Conservation (phyloP, 2,888 invertebrate genomes). For the Parasteatoda lunata region DNA sequence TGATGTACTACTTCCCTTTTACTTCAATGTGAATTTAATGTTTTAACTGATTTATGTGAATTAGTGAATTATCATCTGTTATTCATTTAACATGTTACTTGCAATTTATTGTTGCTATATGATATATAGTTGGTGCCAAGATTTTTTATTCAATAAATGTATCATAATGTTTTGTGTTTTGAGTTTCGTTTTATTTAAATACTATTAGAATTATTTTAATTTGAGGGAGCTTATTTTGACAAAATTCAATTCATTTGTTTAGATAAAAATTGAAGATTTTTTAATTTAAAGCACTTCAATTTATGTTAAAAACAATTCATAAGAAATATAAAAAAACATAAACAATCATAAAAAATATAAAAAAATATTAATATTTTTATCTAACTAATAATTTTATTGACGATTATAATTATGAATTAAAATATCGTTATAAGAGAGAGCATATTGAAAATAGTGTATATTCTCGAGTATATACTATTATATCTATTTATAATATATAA, state of each 20-base stretch:
- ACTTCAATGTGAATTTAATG: not conserved
- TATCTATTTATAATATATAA: no score
- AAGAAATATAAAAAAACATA: not conserved
- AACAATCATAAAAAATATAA: not conserved
- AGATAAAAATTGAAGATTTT: not conserved
- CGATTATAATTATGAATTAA: no score
- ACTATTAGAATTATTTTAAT: not conserved
- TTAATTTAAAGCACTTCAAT: not conserved
- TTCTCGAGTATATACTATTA: no score
- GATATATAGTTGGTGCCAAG: conserved; percentile 35
- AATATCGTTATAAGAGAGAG: no score
- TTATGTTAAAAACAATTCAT: not conserved
- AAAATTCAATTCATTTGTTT: not conserved
- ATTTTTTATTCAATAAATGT: conserved; percentile 32
- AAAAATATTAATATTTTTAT: no score
- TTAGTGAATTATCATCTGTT: not conserved
- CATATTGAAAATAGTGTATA: no score
- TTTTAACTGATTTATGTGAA: not conserved
- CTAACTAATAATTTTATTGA: no score
- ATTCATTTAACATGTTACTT: not conserved
- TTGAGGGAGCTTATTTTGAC: no score
- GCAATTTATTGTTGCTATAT: conserved; percentile 1
- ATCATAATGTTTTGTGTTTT: not conserved
- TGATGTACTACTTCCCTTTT: no score
- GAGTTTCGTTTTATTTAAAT: not conserved